A percentile compares a stretch with the other conserved stretches of the same genome.
These are phyloP conservation scores for Heteromurus nitidus DNA, from an alignment of 2,888 invertebrate species.

Conservation along the genomic window DNA sequence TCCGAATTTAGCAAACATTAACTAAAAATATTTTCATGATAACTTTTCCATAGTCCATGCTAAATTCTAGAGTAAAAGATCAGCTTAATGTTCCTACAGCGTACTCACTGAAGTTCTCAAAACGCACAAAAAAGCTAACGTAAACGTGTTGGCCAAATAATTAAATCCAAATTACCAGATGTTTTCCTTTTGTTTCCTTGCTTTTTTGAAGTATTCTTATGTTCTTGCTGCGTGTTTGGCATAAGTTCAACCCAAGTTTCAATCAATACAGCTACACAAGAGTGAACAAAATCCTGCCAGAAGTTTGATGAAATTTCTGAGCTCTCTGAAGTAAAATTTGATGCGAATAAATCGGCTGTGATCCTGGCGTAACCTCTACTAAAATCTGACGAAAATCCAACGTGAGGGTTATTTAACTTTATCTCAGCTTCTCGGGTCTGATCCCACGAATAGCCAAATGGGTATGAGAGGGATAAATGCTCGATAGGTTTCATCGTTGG, in stretches of 20 bases:
- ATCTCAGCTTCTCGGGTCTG: constrained; percentile 5
- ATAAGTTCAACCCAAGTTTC: constrained; percentile 90
- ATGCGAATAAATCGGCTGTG: constrained; percentile 21
- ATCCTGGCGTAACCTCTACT: constrained; percentile 27
- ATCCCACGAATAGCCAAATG: constrained; percentile 37
- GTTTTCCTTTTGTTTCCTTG: background rate
- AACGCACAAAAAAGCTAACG: background rate
- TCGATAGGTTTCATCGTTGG: too few relatives aligned
- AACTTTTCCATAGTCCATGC: constrained; percentile 11
- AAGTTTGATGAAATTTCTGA: constrained; percentile 33
- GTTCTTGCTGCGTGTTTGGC: constrained; percentile 75
- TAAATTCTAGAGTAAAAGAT: constrained; percentile 6
- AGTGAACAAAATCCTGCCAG: constrained; percentile 81
- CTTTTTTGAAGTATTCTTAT: constrained; percentile 5
- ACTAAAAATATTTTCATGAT: background rate
- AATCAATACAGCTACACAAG: constrained; percentile 85
- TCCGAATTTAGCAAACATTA: background rate
- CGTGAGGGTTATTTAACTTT: background rate
- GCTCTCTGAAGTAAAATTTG: background rate
- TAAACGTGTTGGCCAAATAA: background rate
- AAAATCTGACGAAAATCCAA: background rate
- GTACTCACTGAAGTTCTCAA: background rate
- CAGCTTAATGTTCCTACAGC: background rate
- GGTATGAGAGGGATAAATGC: constrained; percentile 15
- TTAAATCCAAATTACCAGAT: background rate